These are phyloP conservation scores for Tillus elongatus DNA, from an alignment of 2,888 invertebrate genomes.

Conservation along the genomic window DNA sequence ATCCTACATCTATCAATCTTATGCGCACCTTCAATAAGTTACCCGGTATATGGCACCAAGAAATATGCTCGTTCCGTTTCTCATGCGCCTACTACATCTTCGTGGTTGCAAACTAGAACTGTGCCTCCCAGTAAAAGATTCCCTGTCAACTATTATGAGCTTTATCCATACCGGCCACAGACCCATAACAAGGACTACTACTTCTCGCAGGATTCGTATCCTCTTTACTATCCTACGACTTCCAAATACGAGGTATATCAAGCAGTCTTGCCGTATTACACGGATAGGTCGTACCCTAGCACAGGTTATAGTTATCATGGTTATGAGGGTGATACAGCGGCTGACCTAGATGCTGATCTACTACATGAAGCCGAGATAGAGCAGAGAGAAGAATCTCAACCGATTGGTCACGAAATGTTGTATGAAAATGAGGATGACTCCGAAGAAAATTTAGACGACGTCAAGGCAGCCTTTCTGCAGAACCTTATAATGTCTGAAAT, in stretches of 20 bases:
- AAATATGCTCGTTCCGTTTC: constrained; percentile 33
- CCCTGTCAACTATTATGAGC: constrained; percentile 41
- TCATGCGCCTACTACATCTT: constrained; percentile 10
- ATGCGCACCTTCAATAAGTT: constrained; percentile 28
- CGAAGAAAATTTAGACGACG: constrained; percentile 33
- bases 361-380: constrained; percentile 54
- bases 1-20: constrained; percentile 33
- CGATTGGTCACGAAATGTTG: constrained; percentile 59
- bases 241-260: constrained; percentile 43
- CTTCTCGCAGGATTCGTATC: constrained; percentile 28
- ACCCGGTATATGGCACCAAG: constrained; percentile 40
- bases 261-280: constrained; percentile 42
- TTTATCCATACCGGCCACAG: constrained; percentile 44
- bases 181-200: constrained; percentile 47
- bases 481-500: constrained; percentile 59
- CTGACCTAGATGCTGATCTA: constrained; percentile 51
- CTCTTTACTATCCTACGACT: constrained; percentile 39
- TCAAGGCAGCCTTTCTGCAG: constrained; percentile 56
- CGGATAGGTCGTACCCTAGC: constrained; percentile 16
- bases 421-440: constrained; percentile 47
- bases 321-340: constrained; percentile 41
- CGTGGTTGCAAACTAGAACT: constrained; percentile 32
- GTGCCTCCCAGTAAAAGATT: constrained; percentile 40
- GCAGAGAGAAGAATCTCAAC: constrained; percentile 46
- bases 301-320: constrained; percentile 40